Evolutionary conservation across 2,888 invertebrate genomes (phyloP), one percentile per base, ranked within the genome.

Genomic region (Antitype chi): DNA sequence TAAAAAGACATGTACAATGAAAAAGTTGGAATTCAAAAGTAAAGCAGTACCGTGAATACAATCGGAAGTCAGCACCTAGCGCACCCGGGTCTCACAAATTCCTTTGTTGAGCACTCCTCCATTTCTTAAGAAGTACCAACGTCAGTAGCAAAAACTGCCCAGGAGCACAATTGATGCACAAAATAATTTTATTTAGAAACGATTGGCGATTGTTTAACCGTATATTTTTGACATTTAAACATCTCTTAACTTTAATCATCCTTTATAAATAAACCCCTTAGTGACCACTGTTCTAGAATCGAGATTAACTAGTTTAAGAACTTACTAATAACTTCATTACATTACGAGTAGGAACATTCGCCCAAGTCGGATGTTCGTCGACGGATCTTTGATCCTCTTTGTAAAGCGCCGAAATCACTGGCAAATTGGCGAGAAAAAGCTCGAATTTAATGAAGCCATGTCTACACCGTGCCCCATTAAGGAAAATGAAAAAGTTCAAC

Each of bases 111-210:
- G 76, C 75, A 85, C 76, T 78, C 81, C 79, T 82, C 82, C 82
- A 84, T 85, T 88, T 86, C 71, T 74, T 81, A 70, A 60, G 70
- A 80, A 78, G 78, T 82, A 76, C 70, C 74, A 38, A 80, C 49
- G 49, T 15, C 53, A 47, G 76, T 72, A 79, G 74, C 82, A 83
- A 88, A 89, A 90, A 88, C 80, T 80, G 85, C 87, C 77, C 77
- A 63, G 77, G 78, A 84, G 82, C 76, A 70, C 86, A 91, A 91
- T 92, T 91, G 91, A 90, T 91, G 89, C 88, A 85, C 84, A 82
- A 91, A 91, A 38, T 38, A 6, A 38, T 0, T 5, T 32, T 32
- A 32, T 32, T 32, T 38, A 38, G 3, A 38, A 38, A 38, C 38
- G 38, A 38, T 38, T 38, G 38, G 38, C 38, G 38, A 38, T 38